Conservation (phyloP, 2,888 invertebrate genomes). For the Polyommatus iphigenia region DNA sequence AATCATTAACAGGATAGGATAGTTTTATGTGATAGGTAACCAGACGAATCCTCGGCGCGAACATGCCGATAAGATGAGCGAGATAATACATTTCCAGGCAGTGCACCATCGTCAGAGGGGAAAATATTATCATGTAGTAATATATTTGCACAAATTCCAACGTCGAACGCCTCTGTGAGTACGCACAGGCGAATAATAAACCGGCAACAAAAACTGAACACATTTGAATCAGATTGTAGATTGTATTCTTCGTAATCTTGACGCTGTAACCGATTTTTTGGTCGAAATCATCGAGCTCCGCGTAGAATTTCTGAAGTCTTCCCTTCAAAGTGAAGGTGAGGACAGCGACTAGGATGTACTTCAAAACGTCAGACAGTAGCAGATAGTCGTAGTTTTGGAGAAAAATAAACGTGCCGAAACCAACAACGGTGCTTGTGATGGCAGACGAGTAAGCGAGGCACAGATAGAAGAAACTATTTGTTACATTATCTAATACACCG, state of each 20-base stretch:
- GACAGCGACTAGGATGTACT: slow-evolving; percentile 36
- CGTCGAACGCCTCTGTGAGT: neutral
- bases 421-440: slow-evolving; percentile 29
- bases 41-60: slow-evolving; percentile 52
- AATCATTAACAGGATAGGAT: slow-evolving; percentile 44
- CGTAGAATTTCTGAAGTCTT: slow-evolving; percentile 39
- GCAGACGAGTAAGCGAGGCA: slow-evolving; percentile 30
- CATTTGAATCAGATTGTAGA: slow-evolving; percentile 23
- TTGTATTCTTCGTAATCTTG: neutral
- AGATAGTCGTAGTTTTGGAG: too few species aligned
- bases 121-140: neutral
- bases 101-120: slow-evolving; percentile 29
- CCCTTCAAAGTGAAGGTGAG: slow-evolving; percentile 35
- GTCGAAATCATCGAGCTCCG: slow-evolving; percentile 41
- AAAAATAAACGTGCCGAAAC: neutral
- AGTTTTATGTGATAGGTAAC: slow-evolving; percentile 56
- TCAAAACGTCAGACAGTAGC: slow-evolving; percentile 22
- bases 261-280: slow-evolving; percentile 36
- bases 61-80: slow-evolving; percentile 56
- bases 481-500: slow-evolving; percentile 36
- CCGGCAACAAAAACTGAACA: neutral
- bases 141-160: neutral
- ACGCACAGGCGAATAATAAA: neutral
- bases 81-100: slow-evolving; percentile 52
- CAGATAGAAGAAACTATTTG: slow-evolving; percentile 30